Evolutionary conservation across 2,888 invertebrate genomes (phyloP).

Genomic region (Maniola hyperantus): DNA sequence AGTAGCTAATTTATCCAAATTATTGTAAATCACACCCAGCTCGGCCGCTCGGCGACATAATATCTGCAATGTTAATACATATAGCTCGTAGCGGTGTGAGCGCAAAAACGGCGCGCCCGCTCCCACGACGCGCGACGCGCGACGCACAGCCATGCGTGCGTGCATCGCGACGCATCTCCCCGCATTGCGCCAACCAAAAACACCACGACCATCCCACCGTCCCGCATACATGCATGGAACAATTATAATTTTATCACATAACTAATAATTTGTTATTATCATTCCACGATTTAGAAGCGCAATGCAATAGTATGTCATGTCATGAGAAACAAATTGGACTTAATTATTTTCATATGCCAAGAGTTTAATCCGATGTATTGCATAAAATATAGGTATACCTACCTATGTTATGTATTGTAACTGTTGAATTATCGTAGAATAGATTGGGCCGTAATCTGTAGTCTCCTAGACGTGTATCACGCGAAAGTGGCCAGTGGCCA

Average conservation of each 20-base stretch:
- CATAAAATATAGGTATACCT: too few species aligned
- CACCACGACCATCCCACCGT: not conserved
- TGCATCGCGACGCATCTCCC: not conserved
- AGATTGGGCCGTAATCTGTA: too few species aligned
- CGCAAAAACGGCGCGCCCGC: not conserved
- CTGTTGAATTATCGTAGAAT: too few species aligned
- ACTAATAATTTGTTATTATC: not conserved
- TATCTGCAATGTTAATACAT: slow-evolving; percentile 3
- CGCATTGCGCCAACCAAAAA: not conserved
- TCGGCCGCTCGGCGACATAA: not conserved
- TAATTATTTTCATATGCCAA: not conserved
- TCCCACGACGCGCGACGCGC: slow-evolving; percentile 4
- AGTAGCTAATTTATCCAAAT: not conserved
- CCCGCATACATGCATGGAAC: not conserved
- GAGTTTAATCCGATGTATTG: not conserved
- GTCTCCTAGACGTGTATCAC: too few species aligned
- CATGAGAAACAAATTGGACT: not conserved
- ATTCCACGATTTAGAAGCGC: not conserved
- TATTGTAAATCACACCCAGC: not conserved
- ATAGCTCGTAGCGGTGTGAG: not conserved
- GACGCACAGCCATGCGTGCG: not conserved
- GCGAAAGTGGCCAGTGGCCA: too few species aligned
- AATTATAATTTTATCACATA: slow-evolving; percentile 4
- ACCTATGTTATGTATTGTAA: too few species aligned
- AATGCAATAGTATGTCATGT: not conserved